Evolutionary conservation across 2,113 vertebrate genomes (phyloP).

Genomic region (Myiagra hebetior): DNA sequence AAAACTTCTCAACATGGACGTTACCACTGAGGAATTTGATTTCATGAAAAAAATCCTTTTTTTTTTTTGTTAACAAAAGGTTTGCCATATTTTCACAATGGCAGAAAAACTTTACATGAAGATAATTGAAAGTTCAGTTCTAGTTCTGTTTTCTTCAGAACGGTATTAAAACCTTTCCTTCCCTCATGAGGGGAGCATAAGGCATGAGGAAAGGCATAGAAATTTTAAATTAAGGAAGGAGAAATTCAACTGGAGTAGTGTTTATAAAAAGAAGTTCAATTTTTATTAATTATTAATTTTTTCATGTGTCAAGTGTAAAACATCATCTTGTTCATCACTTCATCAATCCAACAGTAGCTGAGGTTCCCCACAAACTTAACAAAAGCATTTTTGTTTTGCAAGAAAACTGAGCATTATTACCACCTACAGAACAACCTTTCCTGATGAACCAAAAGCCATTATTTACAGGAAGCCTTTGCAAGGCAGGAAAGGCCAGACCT

Average conservation of each 20-base stretch:
- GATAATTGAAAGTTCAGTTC: not conserved
- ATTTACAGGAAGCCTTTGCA: not conserved
- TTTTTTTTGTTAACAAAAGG: not conserved
- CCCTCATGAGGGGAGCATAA: not conserved
- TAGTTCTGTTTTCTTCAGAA: not conserved
- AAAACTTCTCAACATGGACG: not conserved
- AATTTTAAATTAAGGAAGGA: not conserved
- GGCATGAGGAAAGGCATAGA: not conserved
- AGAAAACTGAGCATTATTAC: not conserved
- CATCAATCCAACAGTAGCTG: not conserved
- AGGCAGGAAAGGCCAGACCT: not conserved
- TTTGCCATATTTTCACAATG: not conserved
- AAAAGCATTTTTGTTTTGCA: not conserved
- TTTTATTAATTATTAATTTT: not conserved
- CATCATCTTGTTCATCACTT: not conserved
- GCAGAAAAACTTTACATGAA: not conserved
- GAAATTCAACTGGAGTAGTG: not conserved
- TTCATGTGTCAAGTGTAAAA: not conserved
- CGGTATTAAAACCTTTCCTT: not conserved
- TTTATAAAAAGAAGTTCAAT: not conserved
- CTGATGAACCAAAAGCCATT: not conserved
- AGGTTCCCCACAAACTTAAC: not conserved
- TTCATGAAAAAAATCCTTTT: not conserved
- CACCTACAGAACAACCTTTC: not conserved
- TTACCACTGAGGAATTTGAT: not conserved